Evolutionary conservation across 2,797 vertebrate species (phyloP).

Genomic region (Diceros bicornis): DNA sequence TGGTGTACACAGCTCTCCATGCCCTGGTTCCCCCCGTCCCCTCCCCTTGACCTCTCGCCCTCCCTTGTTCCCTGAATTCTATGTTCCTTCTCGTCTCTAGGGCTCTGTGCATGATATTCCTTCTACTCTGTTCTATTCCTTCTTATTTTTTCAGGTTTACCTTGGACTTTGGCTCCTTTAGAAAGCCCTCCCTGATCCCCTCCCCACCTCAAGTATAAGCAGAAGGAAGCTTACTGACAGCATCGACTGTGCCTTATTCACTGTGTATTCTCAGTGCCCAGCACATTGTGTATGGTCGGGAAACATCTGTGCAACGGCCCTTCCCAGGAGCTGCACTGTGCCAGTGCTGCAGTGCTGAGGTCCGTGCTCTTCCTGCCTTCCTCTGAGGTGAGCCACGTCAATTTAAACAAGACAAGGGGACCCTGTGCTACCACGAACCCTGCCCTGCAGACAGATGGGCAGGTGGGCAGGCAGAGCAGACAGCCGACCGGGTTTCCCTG

Average conservation of each 20-base stretch:
- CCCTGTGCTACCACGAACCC: rapidly evolving
- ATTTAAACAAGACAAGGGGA: background rate
- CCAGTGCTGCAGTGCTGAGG: background rate
- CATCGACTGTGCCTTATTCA: background rate
- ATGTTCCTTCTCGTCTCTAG: no score
- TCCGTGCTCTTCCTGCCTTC: background rate
- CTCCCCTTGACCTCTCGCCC: no score
- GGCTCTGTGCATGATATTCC: background rate
- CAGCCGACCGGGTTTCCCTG: no score
- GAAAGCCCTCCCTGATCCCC: background rate
- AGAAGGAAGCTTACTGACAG: background rate
- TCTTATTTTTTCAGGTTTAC: background rate
- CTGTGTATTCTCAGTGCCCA: no score
- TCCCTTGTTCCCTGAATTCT: background rate
- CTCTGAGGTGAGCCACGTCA: background rate
- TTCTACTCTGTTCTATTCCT: background rate
- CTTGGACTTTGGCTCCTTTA: background rate
- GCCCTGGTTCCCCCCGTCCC: background rate
- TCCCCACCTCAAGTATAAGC: background rate
- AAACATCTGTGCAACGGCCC: background rate
- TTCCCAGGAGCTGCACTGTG: background rate
- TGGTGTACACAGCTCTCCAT: rapidly evolving
- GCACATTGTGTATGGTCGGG: background rate
- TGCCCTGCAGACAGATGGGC: background rate
- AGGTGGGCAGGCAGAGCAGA: background rate